These are phyloP conservation scores for Pollenia griseotomentosa DNA, from an alignment of 2,888 invertebrate species.

Conservation along the genomic window DNA sequence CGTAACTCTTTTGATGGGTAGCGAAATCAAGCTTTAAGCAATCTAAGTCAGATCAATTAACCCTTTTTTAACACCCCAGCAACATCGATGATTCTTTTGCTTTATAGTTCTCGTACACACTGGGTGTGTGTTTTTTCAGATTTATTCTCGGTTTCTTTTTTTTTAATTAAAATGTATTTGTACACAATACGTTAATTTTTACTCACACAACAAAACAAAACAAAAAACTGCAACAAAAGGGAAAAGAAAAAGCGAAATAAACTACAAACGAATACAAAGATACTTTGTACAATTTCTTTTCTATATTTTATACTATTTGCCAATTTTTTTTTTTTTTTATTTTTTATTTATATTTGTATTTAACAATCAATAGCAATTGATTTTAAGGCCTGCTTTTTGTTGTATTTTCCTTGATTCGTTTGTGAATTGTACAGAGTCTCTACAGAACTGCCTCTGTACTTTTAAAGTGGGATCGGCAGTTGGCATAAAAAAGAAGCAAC, in stretches of 20 bases:
- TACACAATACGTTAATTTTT: slow-evolving; percentile 66
- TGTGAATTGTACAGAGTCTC: slow-evolving; percentile 2
- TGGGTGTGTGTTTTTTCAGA: background rate
- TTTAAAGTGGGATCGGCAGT: slow-evolving; percentile 9
- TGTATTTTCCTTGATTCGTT: slow-evolving; percentile 39
- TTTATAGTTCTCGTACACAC: background rate
- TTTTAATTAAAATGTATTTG: slow-evolving; percentile 70
- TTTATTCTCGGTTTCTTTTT: slow-evolving; percentile 27
- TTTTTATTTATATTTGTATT: background rate
- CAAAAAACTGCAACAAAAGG: background rate
- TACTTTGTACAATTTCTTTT: slow-evolving; percentile 53
- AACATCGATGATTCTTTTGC: slow-evolving; percentile 33
- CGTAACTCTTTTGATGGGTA: slow-evolving; percentile 24
- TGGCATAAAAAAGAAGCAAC: slow-evolving; percentile 26
- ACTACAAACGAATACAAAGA: slow-evolving; percentile 51
- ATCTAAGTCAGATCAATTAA: slow-evolving; percentile 74
- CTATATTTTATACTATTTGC: background rate
- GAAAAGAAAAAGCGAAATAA: slow-evolving; percentile 25
- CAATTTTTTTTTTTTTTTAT: slow-evolving; percentile 24
- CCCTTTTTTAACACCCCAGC: slow-evolving; percentile 72
- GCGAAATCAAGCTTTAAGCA: slow-evolving; percentile 61
- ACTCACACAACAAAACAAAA: slow-evolving; percentile 10
- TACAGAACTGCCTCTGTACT: background rate
- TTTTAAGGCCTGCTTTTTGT: slow-evolving; percentile 48
- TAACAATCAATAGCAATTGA: slow-evolving; percentile 69